These are phyloP conservation scores for Patiria pectinifera DNA, from an alignment of 53 echinoderm and acorn worm species.

Conservation along the genomic window DNA sequence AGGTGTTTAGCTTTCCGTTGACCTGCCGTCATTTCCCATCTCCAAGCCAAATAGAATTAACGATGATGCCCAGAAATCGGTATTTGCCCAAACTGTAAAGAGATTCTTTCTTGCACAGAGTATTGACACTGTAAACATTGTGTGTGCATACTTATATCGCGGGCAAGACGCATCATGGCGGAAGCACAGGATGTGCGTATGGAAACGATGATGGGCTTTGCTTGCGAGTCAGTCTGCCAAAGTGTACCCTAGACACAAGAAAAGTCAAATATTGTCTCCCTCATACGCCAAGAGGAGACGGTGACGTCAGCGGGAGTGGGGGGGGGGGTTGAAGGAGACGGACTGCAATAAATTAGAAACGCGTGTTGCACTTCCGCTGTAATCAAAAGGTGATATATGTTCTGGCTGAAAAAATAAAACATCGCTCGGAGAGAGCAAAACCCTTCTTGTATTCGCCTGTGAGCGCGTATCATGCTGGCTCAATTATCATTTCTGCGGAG, in stretches of 20 bases:
- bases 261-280: neutral
- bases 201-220: conserved; percentile 3
- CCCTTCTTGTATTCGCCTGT: too few species aligned
- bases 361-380: neutral
- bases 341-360: neutral
- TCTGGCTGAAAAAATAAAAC: neutral
- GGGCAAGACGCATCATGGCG: neutral
- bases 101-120: neutral
- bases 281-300: neutral
- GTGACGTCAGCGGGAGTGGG: neutral
- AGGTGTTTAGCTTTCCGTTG: neutral
- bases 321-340: neutral
- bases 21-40: neutral
- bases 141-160: neutral
- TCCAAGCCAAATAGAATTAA: neutral
- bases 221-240: neutral
- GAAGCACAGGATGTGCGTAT: neutral
- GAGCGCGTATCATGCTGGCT: too few species aligned
- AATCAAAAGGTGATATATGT: neutral
- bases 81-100: neutral
- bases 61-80: neutral
- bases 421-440: neutral
- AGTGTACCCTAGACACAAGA: neutral
- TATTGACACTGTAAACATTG: neutral
- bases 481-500: too few species aligned